phyloP scores from a whole-genome alignment of 2,888 invertebrate species.

The Biston betularia region DNA sequence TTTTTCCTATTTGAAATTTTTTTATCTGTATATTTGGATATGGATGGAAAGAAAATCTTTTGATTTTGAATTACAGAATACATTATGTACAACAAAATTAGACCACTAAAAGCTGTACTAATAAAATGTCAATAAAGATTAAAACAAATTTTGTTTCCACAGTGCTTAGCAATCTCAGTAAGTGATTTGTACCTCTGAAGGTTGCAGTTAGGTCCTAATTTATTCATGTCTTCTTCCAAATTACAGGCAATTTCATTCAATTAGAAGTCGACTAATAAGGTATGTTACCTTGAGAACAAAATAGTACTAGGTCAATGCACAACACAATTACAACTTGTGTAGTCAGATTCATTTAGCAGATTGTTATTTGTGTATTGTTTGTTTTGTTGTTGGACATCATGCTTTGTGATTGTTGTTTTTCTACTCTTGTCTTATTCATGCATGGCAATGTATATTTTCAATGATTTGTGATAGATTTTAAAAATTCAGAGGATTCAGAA shows the following conservation, averaged over 20 bases:
- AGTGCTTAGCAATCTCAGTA: too few species aligned
- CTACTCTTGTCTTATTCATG: conserved; percentile 1
- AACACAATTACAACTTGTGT: conserved; percentile 19
- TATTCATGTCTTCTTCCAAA: conserved; percentile 8
- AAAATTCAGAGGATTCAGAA: too few species aligned
- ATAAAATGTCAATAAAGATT: too few species aligned
- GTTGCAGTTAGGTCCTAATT: not conserved
- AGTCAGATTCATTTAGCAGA: conserved; percentile 13
- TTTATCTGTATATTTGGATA: not conserved
- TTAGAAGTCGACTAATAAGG: conserved; percentile 16
- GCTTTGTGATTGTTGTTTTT: conserved; percentile 6
- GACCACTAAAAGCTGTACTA: too few species aligned
- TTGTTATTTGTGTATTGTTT: conserved; percentile 15
- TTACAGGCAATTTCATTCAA: conserved; percentile 19
- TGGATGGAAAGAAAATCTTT: not conserved
- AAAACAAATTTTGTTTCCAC: too few species aligned
- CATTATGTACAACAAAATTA: too few species aligned
- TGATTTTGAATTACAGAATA: too few species aligned
- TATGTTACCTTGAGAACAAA: conserved; percentile 33
- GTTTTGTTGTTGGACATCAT: conserved; percentile 8
- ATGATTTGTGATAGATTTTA: too few species aligned
- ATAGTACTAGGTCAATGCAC: conserved; percentile 29
- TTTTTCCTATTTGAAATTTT: too few species aligned
- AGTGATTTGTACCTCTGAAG: not conserved
- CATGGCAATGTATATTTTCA: not conserved